Evolutionary conservation across 2,797 vertebrate genomes (phyloP).

Genomic region (Urophycis tenuis): DNA sequence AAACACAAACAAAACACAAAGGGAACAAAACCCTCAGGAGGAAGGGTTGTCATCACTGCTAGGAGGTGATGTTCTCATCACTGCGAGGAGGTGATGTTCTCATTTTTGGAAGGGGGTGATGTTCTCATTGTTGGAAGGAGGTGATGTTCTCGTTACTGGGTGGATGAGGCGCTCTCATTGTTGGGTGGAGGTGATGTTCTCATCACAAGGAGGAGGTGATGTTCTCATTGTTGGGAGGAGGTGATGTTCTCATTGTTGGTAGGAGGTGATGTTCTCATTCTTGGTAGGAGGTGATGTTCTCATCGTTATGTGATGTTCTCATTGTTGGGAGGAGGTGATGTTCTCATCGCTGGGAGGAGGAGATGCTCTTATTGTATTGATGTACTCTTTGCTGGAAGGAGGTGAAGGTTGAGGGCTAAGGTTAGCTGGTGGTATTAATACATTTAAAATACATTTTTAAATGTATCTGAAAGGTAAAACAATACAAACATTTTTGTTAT

Average conservation of each 20-base stretch:
- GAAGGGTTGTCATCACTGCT: too few species aligned
- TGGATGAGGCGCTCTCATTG: background rate
- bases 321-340: background rate
- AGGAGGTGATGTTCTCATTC: background rate
- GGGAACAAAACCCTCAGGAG: too few species aligned
- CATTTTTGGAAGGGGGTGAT: too few species aligned
- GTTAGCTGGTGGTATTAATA: too few species aligned
- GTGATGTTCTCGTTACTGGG: background rate
- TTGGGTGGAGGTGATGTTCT: background rate
- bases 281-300: background rate
- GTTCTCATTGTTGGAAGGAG: background rate
- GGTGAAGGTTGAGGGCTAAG: background rate
- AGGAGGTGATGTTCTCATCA: too few species aligned
- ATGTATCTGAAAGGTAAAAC: background rate
- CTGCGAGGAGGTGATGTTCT: too few species aligned
- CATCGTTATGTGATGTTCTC: background rate
- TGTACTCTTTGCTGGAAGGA: too few species aligned
- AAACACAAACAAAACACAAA: too few species aligned
- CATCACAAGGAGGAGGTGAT: background rate
- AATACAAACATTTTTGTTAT: too few species aligned
- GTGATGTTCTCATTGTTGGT: background rate
- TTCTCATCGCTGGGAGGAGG: background rate
- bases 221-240: background rate
- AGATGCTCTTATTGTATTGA: background rate
- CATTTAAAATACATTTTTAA: background rate